Evolutionary conservation across 2,113 vertebrate species (phyloP).

Genomic region (Motacilla tschutschensis): DNA sequence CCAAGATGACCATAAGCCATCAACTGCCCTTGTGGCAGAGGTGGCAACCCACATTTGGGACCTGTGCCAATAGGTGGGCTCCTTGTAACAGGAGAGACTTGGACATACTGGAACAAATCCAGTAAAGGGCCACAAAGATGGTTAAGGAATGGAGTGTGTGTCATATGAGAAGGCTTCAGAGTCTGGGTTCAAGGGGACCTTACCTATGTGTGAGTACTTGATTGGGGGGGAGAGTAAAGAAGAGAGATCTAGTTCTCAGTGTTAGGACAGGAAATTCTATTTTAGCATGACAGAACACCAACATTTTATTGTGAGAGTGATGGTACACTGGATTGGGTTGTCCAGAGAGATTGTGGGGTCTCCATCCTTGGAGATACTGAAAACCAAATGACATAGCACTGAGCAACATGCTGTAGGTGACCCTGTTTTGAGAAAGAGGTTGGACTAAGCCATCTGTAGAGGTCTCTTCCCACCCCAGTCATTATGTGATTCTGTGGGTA

Average conservation of each 20-base stretch:
- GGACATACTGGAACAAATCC: neutral
- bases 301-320: neutral
- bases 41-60: neutral
- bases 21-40: neutral
- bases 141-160: neutral
- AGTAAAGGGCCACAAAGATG: neutral
- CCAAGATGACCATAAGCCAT: neutral
- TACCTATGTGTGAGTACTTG: neutral
- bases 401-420: neutral
- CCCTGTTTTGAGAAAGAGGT: neutral
- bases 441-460: neutral
- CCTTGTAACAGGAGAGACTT: neutral
- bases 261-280: neutral
- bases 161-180: neutral
- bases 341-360: neutral
- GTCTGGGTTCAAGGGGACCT: neutral
- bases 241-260: neutral
- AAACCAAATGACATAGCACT: neutral
- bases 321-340: neutral
- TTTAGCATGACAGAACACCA: neutral
- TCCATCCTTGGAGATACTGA: neutral
- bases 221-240: accelerated
- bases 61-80: neutral
- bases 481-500: neutral
- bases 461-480: neutral